A percentile compares a stretch with the other conserved stretches of the same genome.
Evolutionary conservation across 2,888 invertebrate species (phyloP).

Genomic region (Xestia xanthographa): DNA sequence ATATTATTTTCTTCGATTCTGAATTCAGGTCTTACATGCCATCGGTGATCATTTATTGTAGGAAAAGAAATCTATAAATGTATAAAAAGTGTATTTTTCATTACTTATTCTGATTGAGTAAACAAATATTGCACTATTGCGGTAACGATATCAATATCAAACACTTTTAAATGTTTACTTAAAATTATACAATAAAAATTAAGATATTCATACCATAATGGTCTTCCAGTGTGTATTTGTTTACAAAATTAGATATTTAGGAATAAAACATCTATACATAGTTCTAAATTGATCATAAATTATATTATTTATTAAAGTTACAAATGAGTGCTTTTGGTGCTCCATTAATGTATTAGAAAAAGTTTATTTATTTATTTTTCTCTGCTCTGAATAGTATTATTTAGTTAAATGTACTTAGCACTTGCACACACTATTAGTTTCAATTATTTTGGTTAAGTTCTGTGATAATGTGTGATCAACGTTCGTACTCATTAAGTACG

Average conservation of each 20-base stretch:
- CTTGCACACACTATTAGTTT: slow-evolving; percentile 42
- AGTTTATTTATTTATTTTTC: slow-evolving; percentile 11
- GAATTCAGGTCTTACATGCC: slow-evolving; percentile 1
- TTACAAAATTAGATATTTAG: slow-evolving; percentile 19
- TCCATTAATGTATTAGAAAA: slow-evolving; percentile 38
- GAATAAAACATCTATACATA: slow-evolving; percentile 1
- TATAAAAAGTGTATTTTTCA: slow-evolving; percentile 18
- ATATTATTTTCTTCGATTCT: slow-evolving; percentile 4
- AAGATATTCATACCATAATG: background rate
- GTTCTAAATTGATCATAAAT: slow-evolving; percentile 18
- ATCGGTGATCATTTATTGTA: slow-evolving; percentile 19
- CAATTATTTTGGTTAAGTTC: slow-evolving; percentile 54
- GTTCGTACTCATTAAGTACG: slow-evolving; percentile 44
- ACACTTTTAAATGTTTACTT: background rate
- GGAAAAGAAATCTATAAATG: slow-evolving; percentile 26
- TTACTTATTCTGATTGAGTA: background rate
- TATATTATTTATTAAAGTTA: slow-evolving; percentile 11
- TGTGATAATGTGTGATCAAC: slow-evolving; percentile 67
- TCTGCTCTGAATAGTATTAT: slow-evolving; percentile 51
- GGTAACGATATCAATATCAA: background rate
- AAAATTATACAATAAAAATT: background rate
- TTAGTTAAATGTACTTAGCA: slow-evolving; percentile 49
- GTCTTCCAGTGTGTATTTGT: slow-evolving; percentile 6
- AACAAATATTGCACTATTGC: background rate
- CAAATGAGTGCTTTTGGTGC: slow-evolving; percentile 23